A percentile compares a stretch with the other conserved stretches of the same genome.
Evolutionary conservation across 2,113 vertebrate genomes (phyloP).

Genomic region (Silurus meridionalis): DNA sequence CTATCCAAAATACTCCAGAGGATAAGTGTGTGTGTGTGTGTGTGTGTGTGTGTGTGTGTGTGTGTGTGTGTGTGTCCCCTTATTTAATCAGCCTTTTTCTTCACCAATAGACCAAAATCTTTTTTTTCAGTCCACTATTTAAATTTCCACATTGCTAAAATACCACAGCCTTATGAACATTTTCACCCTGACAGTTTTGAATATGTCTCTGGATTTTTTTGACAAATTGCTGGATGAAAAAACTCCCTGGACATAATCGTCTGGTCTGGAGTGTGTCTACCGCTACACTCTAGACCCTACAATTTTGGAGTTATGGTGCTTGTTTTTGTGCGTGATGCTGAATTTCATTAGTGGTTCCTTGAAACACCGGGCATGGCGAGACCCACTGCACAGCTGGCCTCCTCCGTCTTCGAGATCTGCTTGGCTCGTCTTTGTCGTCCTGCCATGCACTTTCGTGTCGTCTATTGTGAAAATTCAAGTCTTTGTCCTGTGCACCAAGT

Average conservation of each 20-base stretch:
- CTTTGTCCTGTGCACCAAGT: background rate
- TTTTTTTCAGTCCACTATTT: conserved; percentile 26
- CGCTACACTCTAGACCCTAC: conserved; percentile 65
- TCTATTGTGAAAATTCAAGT: background rate
- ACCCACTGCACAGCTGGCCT: background rate
- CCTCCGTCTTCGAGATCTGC: conserved; percentile 15
- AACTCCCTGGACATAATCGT: conserved; percentile 50
- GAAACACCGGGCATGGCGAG: conserved; percentile 2
- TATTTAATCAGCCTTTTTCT: conserved; percentile 28
- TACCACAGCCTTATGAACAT: conserved; percentile 57
- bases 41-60: background rate
- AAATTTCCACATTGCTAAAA: conserved; percentile 36
- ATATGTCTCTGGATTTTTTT: conserved; percentile 60
- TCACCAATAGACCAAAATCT: background rate
- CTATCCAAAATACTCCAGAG: conserved; percentile 28
- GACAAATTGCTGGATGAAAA: conserved; percentile 67
- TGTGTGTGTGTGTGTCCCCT: conserved; percentile 11
- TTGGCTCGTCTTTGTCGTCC: conserved; percentile 29
- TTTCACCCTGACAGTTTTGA: conserved; percentile 62
- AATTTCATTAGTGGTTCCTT: conserved; percentile 69
- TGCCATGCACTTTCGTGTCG: background rate
- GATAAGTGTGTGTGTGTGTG: conserved; percentile 27
- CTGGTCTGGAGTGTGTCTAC: conserved; percentile 68
- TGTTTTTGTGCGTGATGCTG: conserved; percentile 69
- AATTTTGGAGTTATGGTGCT: conserved; percentile 67